Base-by-base conservation (phyloP, 2,888 invertebrate species). In the Amblyteles armatorius region DNA sequence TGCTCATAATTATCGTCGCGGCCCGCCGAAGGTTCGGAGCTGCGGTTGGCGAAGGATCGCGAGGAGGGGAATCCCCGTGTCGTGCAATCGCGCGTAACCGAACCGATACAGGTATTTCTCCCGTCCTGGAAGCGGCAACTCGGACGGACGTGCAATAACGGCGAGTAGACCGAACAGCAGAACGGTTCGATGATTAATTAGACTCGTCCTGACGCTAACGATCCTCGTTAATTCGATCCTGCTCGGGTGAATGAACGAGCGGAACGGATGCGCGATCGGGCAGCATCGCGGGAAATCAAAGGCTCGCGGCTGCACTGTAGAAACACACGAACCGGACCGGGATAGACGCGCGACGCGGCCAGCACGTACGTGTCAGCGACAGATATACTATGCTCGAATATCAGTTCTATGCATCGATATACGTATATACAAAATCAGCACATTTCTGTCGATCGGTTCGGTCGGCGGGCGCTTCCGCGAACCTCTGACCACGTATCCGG, bases 121-220 rank as follows among this genome's bases (percentile, higher is more conserved):
- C 1, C 11, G 22, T 71, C 57, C 19, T 11, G 63, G 16, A 26
- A 26, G 44, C 44, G 13, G 57, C 3, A 4, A 57, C 26, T 57
- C 57, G 5, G 26, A 57, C 57, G 57, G 57, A 57, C 22, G 57
- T 57, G 57, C 22, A 26, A 9, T 11, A 26, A 26, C 63, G 63
- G 16, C 63, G 63, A n/a, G 16, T 50, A 87, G 86, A 16, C 55
- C 73, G 50, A 57, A 82, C 71, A 52, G 67, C 40, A 40, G 77
- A 52, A 77, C 67, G 77, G 67, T 52, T 40, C 81, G 83, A 86
- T 90, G 87, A 91, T 91, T 89, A 91, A 91, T 90, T 88, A 87
- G 84, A 79, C 82, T 84, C 87, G 84, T 79, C 71, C 79, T 77
- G 77, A 84, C 79, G 86, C 84, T 81, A 86, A 87, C 82, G 86